Conservation (phyloP, 2,113 vertebrate genomes). For the Corapipo altera region DNA sequence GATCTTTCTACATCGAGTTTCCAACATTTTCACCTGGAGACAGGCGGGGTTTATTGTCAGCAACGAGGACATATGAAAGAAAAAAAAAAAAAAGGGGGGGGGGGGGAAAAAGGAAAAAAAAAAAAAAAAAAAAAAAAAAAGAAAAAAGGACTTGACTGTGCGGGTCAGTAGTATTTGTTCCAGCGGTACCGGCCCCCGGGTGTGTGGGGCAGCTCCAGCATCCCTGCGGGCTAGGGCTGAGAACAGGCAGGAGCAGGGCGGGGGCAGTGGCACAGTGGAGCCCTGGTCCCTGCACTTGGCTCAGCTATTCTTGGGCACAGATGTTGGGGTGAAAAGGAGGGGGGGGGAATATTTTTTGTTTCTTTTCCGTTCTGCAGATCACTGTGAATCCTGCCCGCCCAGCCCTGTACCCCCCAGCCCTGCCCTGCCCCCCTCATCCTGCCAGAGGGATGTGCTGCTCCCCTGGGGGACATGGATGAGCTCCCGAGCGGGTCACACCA, state of each 20-base stretch:
- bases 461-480: background rate
- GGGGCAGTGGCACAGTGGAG: background rate
- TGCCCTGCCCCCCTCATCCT: background rate
- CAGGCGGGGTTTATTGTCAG: conserved; percentile 4
- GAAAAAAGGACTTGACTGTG: conserved; percentile 14
- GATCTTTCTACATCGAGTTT: conserved; percentile 64
- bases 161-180: conserved; percentile 45
- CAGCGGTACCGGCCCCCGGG: background rate
- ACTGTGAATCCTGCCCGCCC: conserved; percentile 39
- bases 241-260: background rate
- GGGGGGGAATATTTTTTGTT: background rate
- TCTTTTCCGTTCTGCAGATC: conserved; percentile 58
- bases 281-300: background rate
- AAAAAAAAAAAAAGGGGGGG: background rate
- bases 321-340: background rate
- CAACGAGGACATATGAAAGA: background rate
- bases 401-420: background rate
- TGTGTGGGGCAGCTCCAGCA: background rate
- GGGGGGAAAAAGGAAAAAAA: fast-evolving
- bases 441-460: background rate
- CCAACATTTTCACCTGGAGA: conserved; percentile 29
- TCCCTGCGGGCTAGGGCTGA: background rate
- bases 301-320: background rate
- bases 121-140: background rate
- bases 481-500: background rate